Evolutionary conservation across 2,113 vertebrate species (phyloP), one percentile per base, ranked within the genome.

Genomic region (Cebidichthys violaceus): DNA sequence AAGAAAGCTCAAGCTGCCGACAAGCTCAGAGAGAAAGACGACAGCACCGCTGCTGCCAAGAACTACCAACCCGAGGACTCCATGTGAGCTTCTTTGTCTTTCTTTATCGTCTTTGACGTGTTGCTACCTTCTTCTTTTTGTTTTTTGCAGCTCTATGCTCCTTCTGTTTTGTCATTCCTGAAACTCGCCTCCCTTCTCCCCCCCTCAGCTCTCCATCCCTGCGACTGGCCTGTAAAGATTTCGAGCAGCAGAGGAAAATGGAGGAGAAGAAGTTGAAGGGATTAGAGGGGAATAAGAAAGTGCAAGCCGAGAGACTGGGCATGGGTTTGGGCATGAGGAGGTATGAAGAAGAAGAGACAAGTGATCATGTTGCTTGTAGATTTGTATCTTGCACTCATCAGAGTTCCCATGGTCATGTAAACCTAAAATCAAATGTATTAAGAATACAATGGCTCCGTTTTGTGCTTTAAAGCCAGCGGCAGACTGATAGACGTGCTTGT

Each of bases 1-100:
- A 98, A 96, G 75, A 96, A 96, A 77, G 98, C 98, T 11, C 97
- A 97, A 84, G 97, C 97, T 6, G 97, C 94, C 2, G 97, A 99
- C 88, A 97, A 95, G 83, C 93, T 93, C 82, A 94, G 95, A 68
- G 96, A 97, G 41, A 94, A 95, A 73, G 89, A 89, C 0, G 86
- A 88, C 10, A 4, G 57, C 55, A 10, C 60, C 4, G 29, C 75
- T 15, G 81, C 70, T 15, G 35, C 67, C 75, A 94, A 65, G 84
- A 91, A 54, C 2, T 6, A 50, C 0, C 86, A 93, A 1, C 64
- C 93, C 4, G 96, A 97, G 27, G 95, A 97, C 20, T 93, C 95
- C 0, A 82, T 96, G 98, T 99, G 82, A 91, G 96, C 73, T 10
- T 18, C 3, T 41, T n/a, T 14, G 0, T 52, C 18, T 39, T 18